These are phyloP conservation scores for Noctua janthe DNA, from an alignment of 2,888 invertebrate genomes.

Conservation along the genomic window DNA sequence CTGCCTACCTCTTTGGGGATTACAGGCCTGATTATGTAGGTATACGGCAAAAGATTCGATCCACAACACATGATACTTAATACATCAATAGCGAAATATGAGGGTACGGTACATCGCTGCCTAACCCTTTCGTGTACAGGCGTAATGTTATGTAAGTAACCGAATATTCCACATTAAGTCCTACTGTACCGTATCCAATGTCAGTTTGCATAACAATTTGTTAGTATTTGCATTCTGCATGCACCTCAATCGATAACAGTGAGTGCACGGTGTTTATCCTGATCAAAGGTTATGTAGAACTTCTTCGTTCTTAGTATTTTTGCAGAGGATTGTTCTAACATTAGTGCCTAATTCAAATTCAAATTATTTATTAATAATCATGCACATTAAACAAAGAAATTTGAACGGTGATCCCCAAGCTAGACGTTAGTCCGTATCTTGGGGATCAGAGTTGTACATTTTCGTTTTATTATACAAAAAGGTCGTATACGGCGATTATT, in stretches of 20 bases:
- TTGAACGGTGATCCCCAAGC: too few species aligned
- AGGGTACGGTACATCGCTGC: neutral
- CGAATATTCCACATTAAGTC: slow-evolving; percentile 25
- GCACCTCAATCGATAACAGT: slow-evolving; percentile 49
- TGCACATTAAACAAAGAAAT: too few species aligned
- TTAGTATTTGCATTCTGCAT: slow-evolving; percentile 42
- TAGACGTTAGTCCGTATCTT: too few species aligned
- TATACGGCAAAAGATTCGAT: neutral
- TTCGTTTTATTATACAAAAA: too few species aligned
- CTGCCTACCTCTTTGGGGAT: neutral
- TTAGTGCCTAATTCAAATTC: neutral
- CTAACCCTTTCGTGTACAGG: too few species aligned
- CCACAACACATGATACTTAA: neutral
- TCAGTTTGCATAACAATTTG: slow-evolving; percentile 49
- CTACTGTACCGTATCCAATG: slow-evolving; percentile 27
- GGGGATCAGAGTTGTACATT: too few species aligned
- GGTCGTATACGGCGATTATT: too few species aligned
- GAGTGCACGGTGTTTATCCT: slow-evolving; percentile 25
- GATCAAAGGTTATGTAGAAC: slow-evolving; percentile 12
- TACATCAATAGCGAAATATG: neutral
- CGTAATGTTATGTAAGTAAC: neutral
- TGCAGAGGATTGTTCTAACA: neutral
- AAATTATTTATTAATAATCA: too few species aligned
- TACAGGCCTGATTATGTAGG: neutral
- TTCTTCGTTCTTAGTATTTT: neutral